Evolutionary conservation across 2,113 vertebrate genomes (phyloP).

Genomic region (Microcebus lehilahytsara): DNA sequence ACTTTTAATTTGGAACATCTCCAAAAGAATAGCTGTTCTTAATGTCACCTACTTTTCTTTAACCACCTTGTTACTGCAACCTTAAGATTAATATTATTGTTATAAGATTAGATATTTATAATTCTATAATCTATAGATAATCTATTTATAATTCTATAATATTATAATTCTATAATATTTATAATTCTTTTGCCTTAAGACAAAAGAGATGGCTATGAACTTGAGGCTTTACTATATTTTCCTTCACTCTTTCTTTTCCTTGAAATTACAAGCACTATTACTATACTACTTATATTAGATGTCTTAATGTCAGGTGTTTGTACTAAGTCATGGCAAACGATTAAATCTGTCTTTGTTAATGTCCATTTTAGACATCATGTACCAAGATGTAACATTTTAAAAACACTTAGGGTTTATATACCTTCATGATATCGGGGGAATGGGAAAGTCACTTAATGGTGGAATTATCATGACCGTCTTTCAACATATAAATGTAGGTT

Average conservation of each 20-base stretch:
- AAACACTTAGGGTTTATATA: background rate
- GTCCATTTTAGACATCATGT: background rate
- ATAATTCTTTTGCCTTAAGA: background rate
- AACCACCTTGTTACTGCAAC: background rate
- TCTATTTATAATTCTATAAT: no score
- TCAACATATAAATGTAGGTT: background rate
- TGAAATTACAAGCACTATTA: background rate
- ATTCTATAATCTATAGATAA: no score
- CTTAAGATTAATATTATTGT: background rate
- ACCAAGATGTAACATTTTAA: background rate
- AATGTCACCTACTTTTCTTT: constrained; percentile 23
- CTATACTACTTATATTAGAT: background rate
- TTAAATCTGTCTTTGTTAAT: background rate
- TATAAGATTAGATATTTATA: background rate
- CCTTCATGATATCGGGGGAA: background rate
- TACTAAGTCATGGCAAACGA: background rate
- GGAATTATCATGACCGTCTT: background rate
- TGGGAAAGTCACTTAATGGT: background rate
- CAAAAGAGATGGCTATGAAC: background rate
- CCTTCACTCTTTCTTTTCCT: background rate
- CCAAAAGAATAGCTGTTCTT: constrained; percentile 17
- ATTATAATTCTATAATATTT: no score
- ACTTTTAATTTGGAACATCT: constrained; percentile 1
- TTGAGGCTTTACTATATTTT: constrained; percentile 4
- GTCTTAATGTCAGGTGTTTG: background rate